phyloP scores from a whole-genome alignment of 2,113 vertebrate species.

The Chloropsis cyanopogon region DNA sequence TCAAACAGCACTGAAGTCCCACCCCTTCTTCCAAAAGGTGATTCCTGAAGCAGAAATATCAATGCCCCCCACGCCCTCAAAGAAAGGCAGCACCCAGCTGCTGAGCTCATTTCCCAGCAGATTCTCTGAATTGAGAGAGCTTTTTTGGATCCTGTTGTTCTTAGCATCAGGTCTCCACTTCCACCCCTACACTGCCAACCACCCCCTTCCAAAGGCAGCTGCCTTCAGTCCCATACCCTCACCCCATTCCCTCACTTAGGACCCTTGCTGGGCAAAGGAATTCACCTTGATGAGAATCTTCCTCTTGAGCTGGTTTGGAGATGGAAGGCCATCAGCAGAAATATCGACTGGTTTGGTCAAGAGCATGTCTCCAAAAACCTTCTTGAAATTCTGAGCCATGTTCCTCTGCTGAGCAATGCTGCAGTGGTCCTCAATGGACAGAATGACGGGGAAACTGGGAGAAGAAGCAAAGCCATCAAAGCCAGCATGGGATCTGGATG shows the following conservation, averaged over 20 bases:
- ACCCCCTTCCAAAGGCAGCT: background rate
- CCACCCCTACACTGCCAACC: background rate
- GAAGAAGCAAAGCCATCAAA: background rate
- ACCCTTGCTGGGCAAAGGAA: background rate
- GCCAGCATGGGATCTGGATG: background rate
- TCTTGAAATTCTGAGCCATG: conserved; percentile 93
- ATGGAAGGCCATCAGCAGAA: conserved; percentile 90
- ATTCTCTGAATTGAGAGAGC: background rate
- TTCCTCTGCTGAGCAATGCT: conserved; percentile 98
- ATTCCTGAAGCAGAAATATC: background rate
- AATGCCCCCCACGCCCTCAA: background rate
- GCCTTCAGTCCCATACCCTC: background rate
- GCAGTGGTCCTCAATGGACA: conserved; percentile 98
- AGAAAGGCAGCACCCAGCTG: background rate
- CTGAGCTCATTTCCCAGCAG: background rate
- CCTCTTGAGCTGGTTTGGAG: conserved; percentile 93
- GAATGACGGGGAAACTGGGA: conserved; percentile 88
- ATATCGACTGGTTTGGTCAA: conserved; percentile 95
- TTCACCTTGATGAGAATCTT: conserved; percentile 98
- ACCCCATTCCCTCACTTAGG: background rate
- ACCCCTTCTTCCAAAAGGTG: background rate
- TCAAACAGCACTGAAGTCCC: background rate
- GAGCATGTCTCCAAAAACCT: conserved; percentile 94
- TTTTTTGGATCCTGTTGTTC: background rate
- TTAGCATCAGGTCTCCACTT: background rate